Evolutionary conservation across 2,113 vertebrate genomes (phyloP).

Genomic region (Pogona vitticeps): DNA sequence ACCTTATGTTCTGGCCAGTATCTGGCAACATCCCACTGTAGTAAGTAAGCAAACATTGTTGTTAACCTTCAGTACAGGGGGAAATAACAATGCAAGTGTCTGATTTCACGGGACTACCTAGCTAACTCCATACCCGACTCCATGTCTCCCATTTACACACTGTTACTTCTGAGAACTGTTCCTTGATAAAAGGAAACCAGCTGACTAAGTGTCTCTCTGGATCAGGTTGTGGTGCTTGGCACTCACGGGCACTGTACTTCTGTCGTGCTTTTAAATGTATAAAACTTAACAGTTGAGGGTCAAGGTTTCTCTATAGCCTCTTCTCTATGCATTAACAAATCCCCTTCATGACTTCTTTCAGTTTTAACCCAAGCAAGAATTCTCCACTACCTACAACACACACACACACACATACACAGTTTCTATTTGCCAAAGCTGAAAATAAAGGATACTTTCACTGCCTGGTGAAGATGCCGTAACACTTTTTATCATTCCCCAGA

Average conservation of each 20-base stretch:
- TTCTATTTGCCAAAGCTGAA: background rate
- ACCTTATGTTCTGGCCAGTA: too few relatives aligned
- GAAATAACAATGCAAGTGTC: background rate
- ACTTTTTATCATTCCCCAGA: constrained; percentile 99
- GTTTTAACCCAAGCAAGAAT: background rate
- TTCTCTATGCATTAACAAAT: background rate
- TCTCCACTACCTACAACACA: background rate
- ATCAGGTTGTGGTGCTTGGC: background rate
- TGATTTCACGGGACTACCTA: background rate
- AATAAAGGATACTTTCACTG: constrained; percentile 95
- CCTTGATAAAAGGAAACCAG: background rate
- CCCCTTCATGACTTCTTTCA: too few relatives aligned
- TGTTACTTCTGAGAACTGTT: background rate
- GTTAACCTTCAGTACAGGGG: background rate
- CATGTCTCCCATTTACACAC: background rate
- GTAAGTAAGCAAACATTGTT: background rate
- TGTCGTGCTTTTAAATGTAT: background rate
- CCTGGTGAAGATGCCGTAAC: constrained; percentile 90
- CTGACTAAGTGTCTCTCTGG: background rate
- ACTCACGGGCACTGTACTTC: background rate
- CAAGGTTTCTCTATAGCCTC: background rate
- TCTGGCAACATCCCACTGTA: too few relatives aligned
- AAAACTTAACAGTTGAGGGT: background rate
- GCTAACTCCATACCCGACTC: background rate
- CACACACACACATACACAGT: too few relatives aligned